These are phyloP conservation scores for Scrobipalpa atriplicella DNA, from an alignment of 2,888 invertebrate genomes.

Conservation along the genomic window DNA sequence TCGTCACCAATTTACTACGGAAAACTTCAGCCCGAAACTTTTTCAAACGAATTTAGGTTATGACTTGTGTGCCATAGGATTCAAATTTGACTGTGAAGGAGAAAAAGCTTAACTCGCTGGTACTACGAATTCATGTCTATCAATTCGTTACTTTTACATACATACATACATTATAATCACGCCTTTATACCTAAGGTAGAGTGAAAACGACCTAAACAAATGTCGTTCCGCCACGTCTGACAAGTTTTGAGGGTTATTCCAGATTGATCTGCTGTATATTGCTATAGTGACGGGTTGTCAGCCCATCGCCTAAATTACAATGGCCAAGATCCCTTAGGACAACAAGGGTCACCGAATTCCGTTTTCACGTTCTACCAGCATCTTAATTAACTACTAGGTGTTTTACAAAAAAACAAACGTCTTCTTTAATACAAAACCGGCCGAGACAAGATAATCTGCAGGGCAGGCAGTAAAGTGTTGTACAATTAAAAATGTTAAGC, in stretches of 20 bases:
- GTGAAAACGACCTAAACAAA: no score
- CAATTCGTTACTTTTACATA: no score
- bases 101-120: not conserved
- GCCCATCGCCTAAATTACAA: not conserved
- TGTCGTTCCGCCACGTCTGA: no score
- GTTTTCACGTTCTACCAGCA: not conserved
- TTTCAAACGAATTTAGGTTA: not conserved
- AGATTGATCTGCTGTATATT: no score
- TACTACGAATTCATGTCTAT: not conserved
- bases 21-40: not conserved
- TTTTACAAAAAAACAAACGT: not conserved
- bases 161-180: no score
- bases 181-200: no score
- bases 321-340: not conserved
- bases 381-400: not conserved
- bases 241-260: no score
- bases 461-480: constrained; percentile 14
- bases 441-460: constrained; percentile 21
- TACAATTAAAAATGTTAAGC: constrained; percentile 28
- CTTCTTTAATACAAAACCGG: not conserved
- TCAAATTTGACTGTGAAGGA: not conserved
- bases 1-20: constrained; percentile 8
- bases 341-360: not conserved
- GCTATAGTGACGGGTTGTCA: no score
- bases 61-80: not conserved